Evolutionary conservation across 2,797 vertebrate genomes (phyloP).

Genomic region (Borostomias antarcticus): DNA sequence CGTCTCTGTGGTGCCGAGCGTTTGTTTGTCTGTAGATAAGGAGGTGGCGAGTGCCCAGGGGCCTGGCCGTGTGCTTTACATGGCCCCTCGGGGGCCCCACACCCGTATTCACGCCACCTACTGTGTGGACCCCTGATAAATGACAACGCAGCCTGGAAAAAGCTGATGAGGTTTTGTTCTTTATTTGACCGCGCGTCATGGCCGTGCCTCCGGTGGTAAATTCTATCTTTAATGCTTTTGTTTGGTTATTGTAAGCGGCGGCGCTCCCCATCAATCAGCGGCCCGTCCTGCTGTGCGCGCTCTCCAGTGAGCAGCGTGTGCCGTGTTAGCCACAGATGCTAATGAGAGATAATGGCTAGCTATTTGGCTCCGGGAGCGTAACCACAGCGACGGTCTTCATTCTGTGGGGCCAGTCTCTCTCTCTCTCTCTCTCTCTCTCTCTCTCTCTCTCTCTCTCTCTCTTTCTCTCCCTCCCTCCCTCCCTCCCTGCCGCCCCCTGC

Average conservation of each 20-base stretch:
- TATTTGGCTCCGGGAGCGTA: conserved; percentile 66
- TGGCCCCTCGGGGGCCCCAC: no score
- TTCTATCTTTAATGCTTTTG: conserved; percentile 49
- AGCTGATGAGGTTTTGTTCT: conserved; percentile 63
- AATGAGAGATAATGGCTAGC: conserved; percentile 75
- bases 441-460: conserved; percentile 50
- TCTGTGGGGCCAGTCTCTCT: conserved; percentile 34
- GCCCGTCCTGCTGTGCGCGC: conserved; percentile 62
- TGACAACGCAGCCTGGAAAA: conserved; percentile 39
- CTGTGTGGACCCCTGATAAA: not conserved
- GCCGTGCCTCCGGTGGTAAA: conserved; percentile 20
- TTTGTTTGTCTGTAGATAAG: not conserved
- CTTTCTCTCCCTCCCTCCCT: no score
- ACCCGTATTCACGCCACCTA: not conserved
- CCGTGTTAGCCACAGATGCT: conserved; percentile 71
- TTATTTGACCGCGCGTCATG: conserved; percentile 55
- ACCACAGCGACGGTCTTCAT: conserved; percentile 57
- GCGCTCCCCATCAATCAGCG: conserved; percentile 69
- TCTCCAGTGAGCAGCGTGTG: conserved; percentile 57
- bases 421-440: conserved; percentile 46
- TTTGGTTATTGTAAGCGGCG: conserved; percentile 52
- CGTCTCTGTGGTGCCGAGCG: not conserved
- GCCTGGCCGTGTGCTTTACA: not conserved
- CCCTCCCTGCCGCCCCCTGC: conserved; percentile 12
- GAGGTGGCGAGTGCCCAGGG: not conserved